A percentile compares a stretch with the other conserved stretches of the same genome.
Conservation (phyloP, 1,140 invertebrate species). For the Drosophila nigromelanica region DNA sequence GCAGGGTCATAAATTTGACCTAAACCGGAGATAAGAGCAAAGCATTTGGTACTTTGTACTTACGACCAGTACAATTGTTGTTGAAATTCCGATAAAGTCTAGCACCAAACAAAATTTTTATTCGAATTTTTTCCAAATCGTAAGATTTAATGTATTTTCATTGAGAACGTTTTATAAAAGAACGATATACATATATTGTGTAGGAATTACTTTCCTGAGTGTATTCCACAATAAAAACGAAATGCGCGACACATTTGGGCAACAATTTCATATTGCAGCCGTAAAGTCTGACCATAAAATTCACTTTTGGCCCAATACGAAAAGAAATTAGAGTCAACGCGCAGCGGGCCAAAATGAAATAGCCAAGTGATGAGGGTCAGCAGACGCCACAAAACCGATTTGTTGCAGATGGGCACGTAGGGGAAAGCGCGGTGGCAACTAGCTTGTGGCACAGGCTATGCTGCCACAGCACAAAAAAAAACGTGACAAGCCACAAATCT, state of each 20-base stretch:
- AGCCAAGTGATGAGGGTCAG: slow-evolving; percentile 14
- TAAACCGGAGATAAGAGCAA: not conserved
- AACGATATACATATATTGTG: too few relatives aligned
- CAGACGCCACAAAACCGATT: slow-evolving; percentile 2
- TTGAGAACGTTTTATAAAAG: too few relatives aligned
- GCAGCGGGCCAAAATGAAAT: slow-evolving; percentile 14
- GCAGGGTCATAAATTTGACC: slow-evolving; percentile 10
- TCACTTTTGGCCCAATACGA: slow-evolving; percentile 25
- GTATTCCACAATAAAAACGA: slow-evolving; percentile 6
- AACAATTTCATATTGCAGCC: slow-evolving; percentile 19
- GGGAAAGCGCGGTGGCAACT: slow-evolving; percentile 35
- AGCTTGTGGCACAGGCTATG: slow-evolving; percentile 2
- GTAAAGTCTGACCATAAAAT: slow-evolving; percentile 33
- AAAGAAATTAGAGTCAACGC: slow-evolving; percentile 23
- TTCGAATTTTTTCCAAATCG: too few relatives aligned
- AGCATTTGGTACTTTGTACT: not conserved
- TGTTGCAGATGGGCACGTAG: slow-evolving; percentile 27
- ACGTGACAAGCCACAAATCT: slow-evolving; percentile 42
- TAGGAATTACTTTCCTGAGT: too few relatives aligned
- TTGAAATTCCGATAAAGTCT: too few relatives aligned
- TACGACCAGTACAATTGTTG: too few relatives aligned
- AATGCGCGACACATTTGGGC: slow-evolving; percentile 24
- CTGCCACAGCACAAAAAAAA: slow-evolving; percentile 8
- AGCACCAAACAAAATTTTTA: too few relatives aligned
- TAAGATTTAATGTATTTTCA: not conserved